Evolutionary conservation across 2,888 invertebrate genomes (phyloP), one percentile per base, ranked within the genome.

Genomic region (Incurvaria masculella): DNA sequence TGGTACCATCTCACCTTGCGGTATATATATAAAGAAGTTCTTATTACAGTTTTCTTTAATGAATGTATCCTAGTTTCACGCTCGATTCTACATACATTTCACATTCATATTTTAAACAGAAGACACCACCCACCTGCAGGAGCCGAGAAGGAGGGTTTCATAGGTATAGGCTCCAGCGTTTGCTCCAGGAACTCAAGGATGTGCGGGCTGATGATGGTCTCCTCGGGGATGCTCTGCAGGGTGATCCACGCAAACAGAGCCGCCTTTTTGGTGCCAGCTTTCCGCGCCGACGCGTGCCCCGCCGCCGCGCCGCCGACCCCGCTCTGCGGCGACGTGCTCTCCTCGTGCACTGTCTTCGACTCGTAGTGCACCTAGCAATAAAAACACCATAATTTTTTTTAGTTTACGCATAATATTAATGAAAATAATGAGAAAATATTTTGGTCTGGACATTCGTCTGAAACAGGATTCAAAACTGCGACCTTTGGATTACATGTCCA

Each of bases 101-200:
- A 23, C 23, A 23, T 23, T 23, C 23, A 33, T n/a, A 33, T 33
- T n/a, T n/a, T n/a, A n/a, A n/a, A 40, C 6, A 40, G 16, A 10
- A 43, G 10, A 43, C 21, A 19, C 14, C 19, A 19, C 23, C 40
- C 49, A 49, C 57, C 56, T 4, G 72, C 64, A 0, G 73, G 68
- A 1, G 69, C 61, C 0, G 72, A 64, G 49, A 74, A 72, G 16
- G 71, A 80, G 0, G 80, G 74, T 56, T 85, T 85, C 1, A 84
- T 81, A 0, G 97, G 96, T 62, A 98, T 92, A 0, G 97, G 97
- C 62, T 98, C 97, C 33, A 98, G 70, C 0, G 97, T 96, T 72
- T 97, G 97, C 65, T 99, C 98, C 55, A 99, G 71, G 70, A 98
- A 99, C 70, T 97, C 96, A 47, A 99, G 80, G 57, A 99, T 92